A percentile compares a stretch with the other conserved stretches of the same genome.
phyloP scores from a whole-genome alignment of 2,888 invertebrate genomes.

The Anaspis maculata region DNA sequence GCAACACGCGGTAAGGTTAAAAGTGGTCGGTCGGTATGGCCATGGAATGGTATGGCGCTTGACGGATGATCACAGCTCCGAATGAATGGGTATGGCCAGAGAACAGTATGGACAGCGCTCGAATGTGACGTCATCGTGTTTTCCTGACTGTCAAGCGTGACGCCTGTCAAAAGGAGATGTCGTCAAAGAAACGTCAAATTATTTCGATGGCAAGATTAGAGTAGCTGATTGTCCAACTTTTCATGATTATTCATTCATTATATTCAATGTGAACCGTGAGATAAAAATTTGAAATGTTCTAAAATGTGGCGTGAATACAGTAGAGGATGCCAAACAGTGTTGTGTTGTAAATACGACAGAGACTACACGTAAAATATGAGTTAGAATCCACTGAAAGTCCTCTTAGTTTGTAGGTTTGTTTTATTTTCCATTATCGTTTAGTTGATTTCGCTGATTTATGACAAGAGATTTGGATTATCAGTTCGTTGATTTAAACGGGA shows the following conservation, averaged over 20 bases:
- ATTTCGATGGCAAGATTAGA: constrained; percentile 27
- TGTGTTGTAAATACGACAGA: constrained; percentile 21
- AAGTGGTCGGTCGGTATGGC: too few relatives aligned
- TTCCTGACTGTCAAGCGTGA: constrained; percentile 21
- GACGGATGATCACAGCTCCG: too few relatives aligned
- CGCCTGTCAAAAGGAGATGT: constrained; percentile 12
- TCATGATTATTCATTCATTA: constrained; percentile 10
- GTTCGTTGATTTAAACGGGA: constrained; percentile 23
- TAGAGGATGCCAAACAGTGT: constrained; percentile 14
- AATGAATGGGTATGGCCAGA: too few relatives aligned
- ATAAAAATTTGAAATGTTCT: constrained; percentile 18
- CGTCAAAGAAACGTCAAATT: constrained; percentile 14
- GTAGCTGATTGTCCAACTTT: constrained; percentile 17
- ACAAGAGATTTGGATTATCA: constrained; percentile 25
- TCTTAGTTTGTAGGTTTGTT: constrained; percentile 25
- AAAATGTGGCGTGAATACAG: constrained; percentile 17
- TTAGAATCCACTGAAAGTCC: constrained; percentile 16
- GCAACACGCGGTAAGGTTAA: too few relatives aligned
- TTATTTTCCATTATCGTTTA: constrained; percentile 15
- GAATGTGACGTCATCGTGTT: constrained; percentile 14
- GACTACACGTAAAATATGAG: constrained; percentile 28
- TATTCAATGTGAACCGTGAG: constrained; percentile 20
- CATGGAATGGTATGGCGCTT: too few relatives aligned
- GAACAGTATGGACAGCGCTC: too few relatives aligned
- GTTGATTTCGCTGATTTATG: constrained; percentile 22